These are phyloP conservation scores for Pedicia rivosa DNA, from an alignment of 2,888 invertebrate species.

Conservation along the genomic window DNA sequence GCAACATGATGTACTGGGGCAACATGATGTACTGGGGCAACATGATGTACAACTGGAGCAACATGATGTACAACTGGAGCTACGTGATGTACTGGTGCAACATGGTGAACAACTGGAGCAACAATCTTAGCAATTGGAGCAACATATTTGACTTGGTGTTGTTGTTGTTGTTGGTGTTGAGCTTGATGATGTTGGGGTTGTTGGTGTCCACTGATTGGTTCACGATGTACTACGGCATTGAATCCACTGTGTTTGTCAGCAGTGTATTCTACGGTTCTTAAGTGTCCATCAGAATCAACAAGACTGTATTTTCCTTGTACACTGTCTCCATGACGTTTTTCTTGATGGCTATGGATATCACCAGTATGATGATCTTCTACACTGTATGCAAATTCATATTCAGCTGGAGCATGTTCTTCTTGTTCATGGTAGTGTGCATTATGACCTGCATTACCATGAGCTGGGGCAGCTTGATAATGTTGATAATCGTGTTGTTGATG, in stretches of 20 bases:
- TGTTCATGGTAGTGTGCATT: constrained; percentile 3
- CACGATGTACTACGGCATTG: neutral
- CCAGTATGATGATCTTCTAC: neutral
- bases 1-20: neutral
- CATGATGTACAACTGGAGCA: constrained; percentile 1
- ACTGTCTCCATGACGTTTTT: neutral
- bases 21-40: neutral
- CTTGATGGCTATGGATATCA: constrained; percentile 15
- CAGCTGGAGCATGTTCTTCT: constrained; percentile 8
- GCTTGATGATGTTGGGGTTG: too few species aligned
- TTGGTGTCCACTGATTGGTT: constrained; percentile 11
- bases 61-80: neutral
- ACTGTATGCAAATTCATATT: neutral
- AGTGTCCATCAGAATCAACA: neutral
- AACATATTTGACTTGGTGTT: neutral
- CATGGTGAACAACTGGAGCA: neutral
- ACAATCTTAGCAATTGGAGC: constrained; percentile 1
- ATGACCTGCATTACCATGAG: too few species aligned
- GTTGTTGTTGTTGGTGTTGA: neutral
- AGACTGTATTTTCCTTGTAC: neutral
- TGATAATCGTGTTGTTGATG: too few species aligned
- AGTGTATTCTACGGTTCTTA: neutral
- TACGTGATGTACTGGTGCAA: constrained; percentile 2
- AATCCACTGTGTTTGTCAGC: neutral
- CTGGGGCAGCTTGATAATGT: too few species aligned